A percentile compares a stretch with the other conserved stretches of the same genome.
These are phyloP conservation scores for Anguilla japonica DNA, from an alignment of 2,113 vertebrate species.

Conservation along the genomic window DNA sequence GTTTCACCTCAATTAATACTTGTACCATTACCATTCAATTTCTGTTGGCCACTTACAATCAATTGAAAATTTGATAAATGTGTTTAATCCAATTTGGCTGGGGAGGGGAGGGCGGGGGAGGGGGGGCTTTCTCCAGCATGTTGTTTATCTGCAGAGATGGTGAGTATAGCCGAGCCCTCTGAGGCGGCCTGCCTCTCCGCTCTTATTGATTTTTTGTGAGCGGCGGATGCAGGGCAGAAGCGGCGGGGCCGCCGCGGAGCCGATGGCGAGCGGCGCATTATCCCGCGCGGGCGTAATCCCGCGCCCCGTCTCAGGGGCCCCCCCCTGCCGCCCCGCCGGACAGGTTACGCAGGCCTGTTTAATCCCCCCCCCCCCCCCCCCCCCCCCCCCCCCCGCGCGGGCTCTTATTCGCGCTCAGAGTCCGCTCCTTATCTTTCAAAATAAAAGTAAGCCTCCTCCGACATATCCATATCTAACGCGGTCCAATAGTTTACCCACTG, in stretches of 20 bases:
- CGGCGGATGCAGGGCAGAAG: conserved; percentile 51
- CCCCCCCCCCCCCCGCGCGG: background rate
- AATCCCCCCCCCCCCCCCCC: background rate
- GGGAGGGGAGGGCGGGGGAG: conserved; percentile 39
- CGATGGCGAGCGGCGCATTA: conserved; percentile 37
- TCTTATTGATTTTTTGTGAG: conserved; percentile 48
- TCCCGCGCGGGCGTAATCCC: background rate
- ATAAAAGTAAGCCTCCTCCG: background rate
- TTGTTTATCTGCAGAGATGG: conserved; percentile 68
- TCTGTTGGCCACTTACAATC: conserved; percentile 64
- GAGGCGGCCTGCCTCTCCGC: conserved; percentile 67
- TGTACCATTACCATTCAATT: conserved; percentile 64
- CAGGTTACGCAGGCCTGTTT: background rate
- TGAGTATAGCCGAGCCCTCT: conserved; percentile 51
- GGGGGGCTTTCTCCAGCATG: conserved; percentile 22
- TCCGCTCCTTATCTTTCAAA: background rate
- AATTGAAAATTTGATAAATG: conserved; percentile 72
- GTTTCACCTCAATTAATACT: conserved; percentile 68
- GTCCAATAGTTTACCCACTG: background rate
- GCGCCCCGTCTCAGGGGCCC: background rate
- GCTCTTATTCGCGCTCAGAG: background rate
- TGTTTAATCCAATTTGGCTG: conserved; percentile 59
- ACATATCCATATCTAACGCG: background rate
- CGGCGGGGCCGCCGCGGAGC: conserved; percentile 52
- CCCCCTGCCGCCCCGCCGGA: background rate